These are phyloP conservation scores for Tholera decimalis DNA, from an alignment of 2,888 invertebrate species.

Conservation along the genomic window DNA sequence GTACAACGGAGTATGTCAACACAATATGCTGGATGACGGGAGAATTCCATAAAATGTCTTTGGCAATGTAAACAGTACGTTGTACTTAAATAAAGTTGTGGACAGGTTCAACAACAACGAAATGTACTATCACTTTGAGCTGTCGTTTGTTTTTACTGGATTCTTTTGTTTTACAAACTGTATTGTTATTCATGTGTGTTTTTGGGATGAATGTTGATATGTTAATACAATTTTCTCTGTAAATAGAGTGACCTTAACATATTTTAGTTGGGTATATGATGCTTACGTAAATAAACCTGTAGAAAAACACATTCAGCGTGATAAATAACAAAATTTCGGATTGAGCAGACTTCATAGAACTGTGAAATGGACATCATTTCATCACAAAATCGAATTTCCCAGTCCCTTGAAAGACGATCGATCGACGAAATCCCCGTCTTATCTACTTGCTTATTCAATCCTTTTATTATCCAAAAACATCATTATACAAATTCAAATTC, in stretches of 20 bases:
- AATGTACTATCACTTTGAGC: conserved; percentile 43
- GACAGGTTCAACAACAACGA: conserved; percentile 37
- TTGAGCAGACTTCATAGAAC: background rate
- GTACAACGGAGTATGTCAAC: conserved; percentile 50
- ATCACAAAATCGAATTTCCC: conserved; percentile 49
- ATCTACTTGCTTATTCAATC: conserved; percentile 70
- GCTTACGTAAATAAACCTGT: background rate
- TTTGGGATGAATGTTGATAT: conserved; percentile 4
- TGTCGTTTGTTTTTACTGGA: conserved; percentile 43
- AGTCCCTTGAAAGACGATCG: conserved; percentile 52
- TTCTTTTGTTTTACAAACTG: conserved; percentile 35
- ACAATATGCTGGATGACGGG: conserved; percentile 51
- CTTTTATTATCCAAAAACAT: conserved; percentile 74
- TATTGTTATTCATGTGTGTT: conserved; percentile 10
- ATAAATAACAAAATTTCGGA: background rate
- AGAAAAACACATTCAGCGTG: background rate
- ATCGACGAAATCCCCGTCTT: conserved; percentile 64
- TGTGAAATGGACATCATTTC: conserved; percentile 46
- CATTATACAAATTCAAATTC: conserved; percentile 73
- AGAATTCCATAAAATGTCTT: conserved; percentile 53
- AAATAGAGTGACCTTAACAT: background rate
- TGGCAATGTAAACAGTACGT: conserved; percentile 51
- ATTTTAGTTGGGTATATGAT: background rate
- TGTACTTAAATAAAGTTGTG: conserved; percentile 59
- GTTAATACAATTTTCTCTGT: background rate